Percentiles rank a stretch among this genome's conserved stretches.
Evolutionary conservation across 92 coral and sea anemone species (phyloP).

Genomic region (Palythoa grandiflora): DNA sequence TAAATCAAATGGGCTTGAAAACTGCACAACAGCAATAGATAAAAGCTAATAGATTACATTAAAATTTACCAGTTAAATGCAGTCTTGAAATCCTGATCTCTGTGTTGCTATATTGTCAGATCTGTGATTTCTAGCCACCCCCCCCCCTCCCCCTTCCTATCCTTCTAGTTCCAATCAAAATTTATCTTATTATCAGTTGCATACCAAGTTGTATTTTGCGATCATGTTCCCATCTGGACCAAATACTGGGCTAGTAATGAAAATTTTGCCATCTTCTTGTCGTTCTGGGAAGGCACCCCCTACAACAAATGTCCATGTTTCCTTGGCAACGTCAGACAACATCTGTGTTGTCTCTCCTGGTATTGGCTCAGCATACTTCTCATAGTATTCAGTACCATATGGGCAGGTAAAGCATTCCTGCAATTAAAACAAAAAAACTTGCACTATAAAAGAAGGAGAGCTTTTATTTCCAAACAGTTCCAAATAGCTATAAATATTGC

Average conservation of each 20-base stretch:
- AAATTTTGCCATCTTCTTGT: slow-evolving; percentile 79
- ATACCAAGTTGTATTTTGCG: slow-evolving; percentile 90
- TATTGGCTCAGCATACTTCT: slow-evolving; percentile 92
- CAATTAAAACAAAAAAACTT: neutral
- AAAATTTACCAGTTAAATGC: no score
- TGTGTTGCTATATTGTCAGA: no score
- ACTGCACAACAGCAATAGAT: no score
- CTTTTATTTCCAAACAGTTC: no score
- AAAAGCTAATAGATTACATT: no score
- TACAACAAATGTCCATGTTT: slow-evolving; percentile 78
- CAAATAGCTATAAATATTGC: no score
- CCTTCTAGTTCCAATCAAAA: no score
- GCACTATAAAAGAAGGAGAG: neutral
- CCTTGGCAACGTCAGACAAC: slow-evolving; percentile 91
- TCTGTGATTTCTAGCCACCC: no score
- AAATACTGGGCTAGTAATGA: slow-evolving; percentile 86
- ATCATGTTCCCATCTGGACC: slow-evolving; percentile 89
- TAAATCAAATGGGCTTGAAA: no score
- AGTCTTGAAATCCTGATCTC: no score
- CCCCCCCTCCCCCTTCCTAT: no score
- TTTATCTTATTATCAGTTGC: no score
- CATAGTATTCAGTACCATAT: slow-evolving; percentile 95
- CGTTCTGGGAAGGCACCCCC: slow-evolving; percentile 98
- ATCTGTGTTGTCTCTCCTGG: slow-evolving; percentile 91
- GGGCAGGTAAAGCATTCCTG: slow-evolving; percentile 98